Base-by-base conservation (phyloP, 1,140 invertebrate genomes). In the Chrysomallon squamiferum region DNA sequence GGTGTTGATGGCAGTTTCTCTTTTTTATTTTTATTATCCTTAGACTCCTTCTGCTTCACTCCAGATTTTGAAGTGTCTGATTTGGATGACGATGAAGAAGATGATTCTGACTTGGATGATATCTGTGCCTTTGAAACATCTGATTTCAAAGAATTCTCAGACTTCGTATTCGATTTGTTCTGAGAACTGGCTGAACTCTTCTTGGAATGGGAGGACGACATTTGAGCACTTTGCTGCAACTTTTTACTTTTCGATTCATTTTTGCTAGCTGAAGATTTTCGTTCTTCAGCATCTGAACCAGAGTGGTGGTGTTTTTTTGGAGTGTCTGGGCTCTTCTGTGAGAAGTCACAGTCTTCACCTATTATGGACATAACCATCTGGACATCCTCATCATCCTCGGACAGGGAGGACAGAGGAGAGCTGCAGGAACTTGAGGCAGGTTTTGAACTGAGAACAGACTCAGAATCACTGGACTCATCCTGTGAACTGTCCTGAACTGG, bases 331-430 rank as follows among this genome's bases (percentile, higher is more conserved):
- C 35, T 38, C 35, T 15, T 15, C 15, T 7, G 35, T 7, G 35
- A 38, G 6, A 15, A 5, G 35, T 38, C 35, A 5, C 6, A 38
- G 35, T 38, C 35, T 15, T 38, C 35, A 15, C 6, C 35, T 38
- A 38, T 38, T 5, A 38, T 38, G 15, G 35, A 38, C 35, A 38
- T 38, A 15, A 38, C 35, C 35, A 38, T 38, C 35, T 38, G 35
- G 35, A 38, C 35, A 38, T 54, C 50, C 50, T 54, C 50, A 25
- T 54, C 50, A 27, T 54, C 50, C 50, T 54, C 50, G 4, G 50
- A 54, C 6, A 54, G 50, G 2, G 50, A 54, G 9, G 50, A 54
- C 22, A 54, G 29, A 13, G 50, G 22, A 4, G 50, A 54, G 25
- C 50, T 54, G 4, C 29, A 27, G 3, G 50, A 30, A 27, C 22